A percentile compares a stretch with the other conserved stretches of the same genome.
phyloP scores from a whole-genome alignment of 2,888 invertebrate species.

The Plagiodera versicolora region DNA sequence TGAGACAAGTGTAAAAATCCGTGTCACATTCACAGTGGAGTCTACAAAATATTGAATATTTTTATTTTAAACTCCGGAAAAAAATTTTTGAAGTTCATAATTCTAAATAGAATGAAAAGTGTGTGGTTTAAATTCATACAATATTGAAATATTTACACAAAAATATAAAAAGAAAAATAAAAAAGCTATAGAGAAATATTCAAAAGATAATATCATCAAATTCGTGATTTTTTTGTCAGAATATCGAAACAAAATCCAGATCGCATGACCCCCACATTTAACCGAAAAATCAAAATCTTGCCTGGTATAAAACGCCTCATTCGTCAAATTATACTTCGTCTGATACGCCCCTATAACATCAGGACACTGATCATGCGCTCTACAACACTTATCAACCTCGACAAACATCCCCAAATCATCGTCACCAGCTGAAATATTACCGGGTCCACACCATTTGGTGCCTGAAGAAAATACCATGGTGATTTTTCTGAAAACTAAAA shows the following conservation, averaged over 20 bases:
- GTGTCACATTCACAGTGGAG: slow-evolving; percentile 61
- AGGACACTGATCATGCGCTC: slow-evolving; percentile 72
- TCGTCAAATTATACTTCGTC: slow-evolving; percentile 46
- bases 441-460: slow-evolving; percentile 82
- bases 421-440: slow-evolving; percentile 63
- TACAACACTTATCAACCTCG: slow-evolving; percentile 72
- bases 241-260: too few species aligned
- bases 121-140: too few species aligned
- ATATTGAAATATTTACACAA: too few species aligned
- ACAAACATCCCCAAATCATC: slow-evolving; percentile 66
- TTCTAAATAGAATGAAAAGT: not conserved
- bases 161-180: too few species aligned
- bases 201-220: not conserved
- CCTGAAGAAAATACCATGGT: slow-evolving; percentile 52
- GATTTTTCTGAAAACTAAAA: too few species aligned
- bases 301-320: slow-evolving; percentile 48
- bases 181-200: not conserved
- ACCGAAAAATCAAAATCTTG: too few species aligned
- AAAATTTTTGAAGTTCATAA: not conserved
- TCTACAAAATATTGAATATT: slow-evolving; percentile 51
- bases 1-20: slow-evolving; percentile 58
- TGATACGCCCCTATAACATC: slow-evolving; percentile 57
- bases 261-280: too few species aligned
- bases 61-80: too few species aligned
- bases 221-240: too few species aligned